Evolutionary conservation across 2,797 vertebrate genomes (phyloP).

Genomic region (Adrianichthys oophorus): DNA sequence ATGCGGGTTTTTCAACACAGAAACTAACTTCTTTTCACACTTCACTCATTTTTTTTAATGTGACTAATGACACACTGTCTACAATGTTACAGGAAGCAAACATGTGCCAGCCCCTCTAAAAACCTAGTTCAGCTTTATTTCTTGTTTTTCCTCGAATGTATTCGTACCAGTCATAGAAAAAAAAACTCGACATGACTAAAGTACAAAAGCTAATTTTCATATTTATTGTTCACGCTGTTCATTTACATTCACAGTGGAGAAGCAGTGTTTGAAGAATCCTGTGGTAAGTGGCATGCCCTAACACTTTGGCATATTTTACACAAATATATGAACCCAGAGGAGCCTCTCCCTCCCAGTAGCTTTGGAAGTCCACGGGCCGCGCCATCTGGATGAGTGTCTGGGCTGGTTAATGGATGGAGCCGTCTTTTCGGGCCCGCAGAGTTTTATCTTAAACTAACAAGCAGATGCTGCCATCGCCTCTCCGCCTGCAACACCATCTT

Average conservation of each 20-base stretch:
- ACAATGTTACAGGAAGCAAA: conserved; percentile 1
- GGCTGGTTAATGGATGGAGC: conserved; percentile 59
- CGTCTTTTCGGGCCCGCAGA: conserved; percentile 51
- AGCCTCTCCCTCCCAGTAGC: conserved; percentile 40
- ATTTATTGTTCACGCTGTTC: conserved; percentile 1
- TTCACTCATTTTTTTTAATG: no score
- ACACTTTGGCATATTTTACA: conserved; percentile 42
- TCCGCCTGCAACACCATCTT: conserved; percentile 37
- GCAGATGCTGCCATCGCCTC: conserved; percentile 54
- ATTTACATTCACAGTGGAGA: conserved; percentile 15
- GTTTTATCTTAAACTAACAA: conserved; percentile 70
- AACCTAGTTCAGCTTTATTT: conserved; percentile 12
- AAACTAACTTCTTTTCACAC: no score
- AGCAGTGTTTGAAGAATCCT: conserved; percentile 31
- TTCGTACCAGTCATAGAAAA: conserved; percentile 28
- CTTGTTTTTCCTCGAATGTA: neutral
- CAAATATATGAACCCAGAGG: conserved; percentile 38
- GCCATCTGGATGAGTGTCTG: conserved; percentile 53
- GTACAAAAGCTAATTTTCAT: conserved; percentile 18
- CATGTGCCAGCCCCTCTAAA: conserved; percentile 29
- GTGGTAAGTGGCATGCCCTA: conserved; percentile 45
- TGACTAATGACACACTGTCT: no score
- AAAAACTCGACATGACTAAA: conserved; percentile 21
- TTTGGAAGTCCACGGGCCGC: conserved; percentile 30
- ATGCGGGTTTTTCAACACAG: no score